Percentiles rank a stretch among this genome's conserved stretches.
phyloP scores from a whole-genome alignment of 2,113 vertebrate genomes.

The Psephotus haematonotus region DNA sequence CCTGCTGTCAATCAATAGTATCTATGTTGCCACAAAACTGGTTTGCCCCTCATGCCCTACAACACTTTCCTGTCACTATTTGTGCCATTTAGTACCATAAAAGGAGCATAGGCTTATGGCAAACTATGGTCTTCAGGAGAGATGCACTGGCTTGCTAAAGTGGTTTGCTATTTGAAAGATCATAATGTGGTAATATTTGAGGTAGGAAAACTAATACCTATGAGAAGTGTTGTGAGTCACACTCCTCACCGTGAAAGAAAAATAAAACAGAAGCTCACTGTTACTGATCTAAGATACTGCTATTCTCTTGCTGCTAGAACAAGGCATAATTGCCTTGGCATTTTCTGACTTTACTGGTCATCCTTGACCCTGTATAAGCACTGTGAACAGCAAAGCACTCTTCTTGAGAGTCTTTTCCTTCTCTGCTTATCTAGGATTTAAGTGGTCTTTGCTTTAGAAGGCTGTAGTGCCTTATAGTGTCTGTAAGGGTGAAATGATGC shows the following conservation, averaged over 20 bases:
- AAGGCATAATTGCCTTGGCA: not conserved
- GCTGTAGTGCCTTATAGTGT: not conserved
- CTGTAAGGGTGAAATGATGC: not conserved
- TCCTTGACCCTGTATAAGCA: not conserved
- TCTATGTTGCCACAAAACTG: not conserved
- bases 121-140: not conserved
- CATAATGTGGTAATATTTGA: not conserved
- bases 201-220: not conserved
- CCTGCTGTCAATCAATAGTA: not conserved
- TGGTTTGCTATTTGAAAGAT: not conserved
- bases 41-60: not conserved
- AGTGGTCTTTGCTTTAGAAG: not conserved
- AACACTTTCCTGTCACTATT: not conserved
- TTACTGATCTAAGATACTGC: not conserved
- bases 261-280: not conserved
- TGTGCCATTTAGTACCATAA: not conserved
- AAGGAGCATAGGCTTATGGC: not conserved
- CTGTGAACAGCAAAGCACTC: not conserved
- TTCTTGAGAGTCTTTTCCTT: not conserved
- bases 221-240: not conserved
- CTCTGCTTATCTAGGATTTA: not conserved
- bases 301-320: not conserved
- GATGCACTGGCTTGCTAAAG: not conserved
- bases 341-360: not conserved
- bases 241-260: not conserved